Conservation (phyloP, 2,113 vertebrate genomes). For the Nycticebus coucang region DNA sequence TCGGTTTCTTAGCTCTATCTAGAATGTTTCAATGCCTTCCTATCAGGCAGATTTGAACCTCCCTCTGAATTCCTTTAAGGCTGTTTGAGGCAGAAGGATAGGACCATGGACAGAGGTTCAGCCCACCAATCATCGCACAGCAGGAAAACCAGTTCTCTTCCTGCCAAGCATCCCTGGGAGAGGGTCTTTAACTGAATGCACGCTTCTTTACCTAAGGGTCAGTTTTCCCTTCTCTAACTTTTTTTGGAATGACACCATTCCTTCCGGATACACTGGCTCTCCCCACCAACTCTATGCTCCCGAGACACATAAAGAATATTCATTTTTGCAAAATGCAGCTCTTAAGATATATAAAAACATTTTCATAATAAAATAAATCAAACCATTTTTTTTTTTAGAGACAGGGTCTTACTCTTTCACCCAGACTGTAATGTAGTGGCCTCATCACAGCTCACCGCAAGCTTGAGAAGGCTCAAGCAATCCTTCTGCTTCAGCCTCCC, state of each 20-base stretch:
- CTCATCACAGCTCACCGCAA: no score
- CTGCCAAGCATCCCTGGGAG: not conserved
- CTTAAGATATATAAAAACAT: conserved; percentile 20
- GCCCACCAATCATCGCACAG: not conserved
- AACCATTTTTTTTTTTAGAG: no score
- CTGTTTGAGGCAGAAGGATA: conserved; percentile 44
- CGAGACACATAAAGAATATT: conserved; percentile 5
- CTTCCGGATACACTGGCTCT: not conserved
- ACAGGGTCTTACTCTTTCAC: no score
- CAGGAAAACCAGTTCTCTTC: not conserved
- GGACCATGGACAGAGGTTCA: conserved; percentile 81
- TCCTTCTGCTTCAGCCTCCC: no score
- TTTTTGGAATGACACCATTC: not conserved
- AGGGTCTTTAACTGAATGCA: conserved; percentile 25
- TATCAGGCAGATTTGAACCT: conserved; percentile 3
- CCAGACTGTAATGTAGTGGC: no score
- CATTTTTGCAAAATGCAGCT: conserved; percentile 40
- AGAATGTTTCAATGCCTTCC: not conserved
- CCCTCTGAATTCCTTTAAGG: conserved; percentile 27
- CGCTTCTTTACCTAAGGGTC: not conserved
- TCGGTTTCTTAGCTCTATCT: not conserved
- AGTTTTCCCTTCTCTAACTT: conserved; percentile 13
- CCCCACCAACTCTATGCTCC: not conserved
- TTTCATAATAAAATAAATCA: not conserved
- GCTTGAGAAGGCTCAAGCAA: no score